phyloP scores from a whole-genome alignment of 2,888 invertebrate species.

The Apamea monoglypha region DNA sequence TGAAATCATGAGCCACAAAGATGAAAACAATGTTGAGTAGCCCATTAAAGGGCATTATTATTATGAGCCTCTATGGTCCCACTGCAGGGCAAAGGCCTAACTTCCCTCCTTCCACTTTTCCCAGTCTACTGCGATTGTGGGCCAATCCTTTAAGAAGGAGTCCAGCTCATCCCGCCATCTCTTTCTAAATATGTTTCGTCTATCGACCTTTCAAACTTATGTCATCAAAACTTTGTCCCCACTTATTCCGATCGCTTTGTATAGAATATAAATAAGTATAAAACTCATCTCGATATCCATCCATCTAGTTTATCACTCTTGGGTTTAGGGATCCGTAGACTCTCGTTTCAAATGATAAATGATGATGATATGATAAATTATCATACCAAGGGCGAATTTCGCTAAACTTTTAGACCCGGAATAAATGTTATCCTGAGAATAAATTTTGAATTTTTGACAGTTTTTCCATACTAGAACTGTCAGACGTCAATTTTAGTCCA shows the following conservation, averaged over 20 bases:
- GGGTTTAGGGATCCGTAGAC: neutral
- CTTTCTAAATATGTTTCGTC: neutral
- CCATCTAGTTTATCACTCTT: neutral
- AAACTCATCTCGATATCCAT: neutral
- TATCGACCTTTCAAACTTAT: conserved; percentile 36
- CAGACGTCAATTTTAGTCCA: neutral
- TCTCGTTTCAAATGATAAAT: neutral
- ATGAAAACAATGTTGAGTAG: too few species aligned
- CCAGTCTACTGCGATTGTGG: too few species aligned
- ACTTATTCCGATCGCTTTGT: neutral
- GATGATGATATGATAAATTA: neutral
- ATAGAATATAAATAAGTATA: neutral
- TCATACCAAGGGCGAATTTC: too few species aligned
- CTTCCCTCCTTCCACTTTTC: too few species aligned
- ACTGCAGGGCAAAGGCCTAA: too few species aligned
- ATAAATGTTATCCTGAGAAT: neutral
- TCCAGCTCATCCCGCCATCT: too few species aligned
- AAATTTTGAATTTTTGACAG: neutral
- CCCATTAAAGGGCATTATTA: too few species aligned
- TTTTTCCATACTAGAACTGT: neutral
- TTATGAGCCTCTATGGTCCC: too few species aligned
- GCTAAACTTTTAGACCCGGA: neutral
- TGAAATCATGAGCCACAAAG: too few species aligned
- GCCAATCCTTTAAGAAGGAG: too few species aligned
- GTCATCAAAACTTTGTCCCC: conserved; percentile 37